phyloP scores from a whole-genome alignment of 2,888 invertebrate species.

The Falcaria lacertinaria region DNA sequence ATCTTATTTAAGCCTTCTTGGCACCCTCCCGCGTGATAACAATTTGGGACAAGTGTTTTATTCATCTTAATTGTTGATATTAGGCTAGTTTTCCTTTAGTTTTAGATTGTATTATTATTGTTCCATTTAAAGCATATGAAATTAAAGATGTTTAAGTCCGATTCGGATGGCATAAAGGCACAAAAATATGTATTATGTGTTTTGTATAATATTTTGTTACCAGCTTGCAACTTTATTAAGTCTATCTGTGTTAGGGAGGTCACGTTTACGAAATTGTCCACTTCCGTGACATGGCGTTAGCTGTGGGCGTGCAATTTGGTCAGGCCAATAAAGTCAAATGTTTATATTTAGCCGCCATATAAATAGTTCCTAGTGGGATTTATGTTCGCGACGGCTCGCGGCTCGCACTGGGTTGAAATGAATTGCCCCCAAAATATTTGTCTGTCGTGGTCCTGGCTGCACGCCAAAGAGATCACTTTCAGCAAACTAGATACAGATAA shows the following conservation, averaged over 20 bases:
- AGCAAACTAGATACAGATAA: constrained; percentile 54
- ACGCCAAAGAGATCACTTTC: constrained; percentile 74
- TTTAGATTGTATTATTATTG: too few species aligned
- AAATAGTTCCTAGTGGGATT: constrained; percentile 65
- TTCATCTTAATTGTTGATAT: too few species aligned
- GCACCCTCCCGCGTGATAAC: too few species aligned
- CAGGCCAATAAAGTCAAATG: constrained; percentile 52
- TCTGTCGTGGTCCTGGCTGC: constrained; percentile 66
- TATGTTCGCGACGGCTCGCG: constrained; percentile 43
- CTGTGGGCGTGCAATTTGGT: constrained; percentile 35
- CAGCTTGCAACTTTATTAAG: too few species aligned
- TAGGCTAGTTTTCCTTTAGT: too few species aligned
- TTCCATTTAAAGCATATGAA: too few species aligned
- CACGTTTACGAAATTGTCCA: constrained; percentile 33
- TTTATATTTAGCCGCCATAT: constrained; percentile 60
- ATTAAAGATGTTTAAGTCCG: too few species aligned
- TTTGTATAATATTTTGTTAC: too few species aligned
- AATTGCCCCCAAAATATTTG: constrained; percentile 73
- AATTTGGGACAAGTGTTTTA: too few species aligned
- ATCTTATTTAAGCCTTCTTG: too few species aligned
- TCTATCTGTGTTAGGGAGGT: not conserved
- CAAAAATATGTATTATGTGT: too few species aligned
- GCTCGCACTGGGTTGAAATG: constrained; percentile 53
- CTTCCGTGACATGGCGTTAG: constrained; percentile 36
- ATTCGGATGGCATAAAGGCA: too few species aligned